Percentiles rank a stretch among this genome's conserved stretches.
phyloP scores from a whole-genome alignment of 2,113 vertebrate genomes.

The Calypte anna region DNA sequence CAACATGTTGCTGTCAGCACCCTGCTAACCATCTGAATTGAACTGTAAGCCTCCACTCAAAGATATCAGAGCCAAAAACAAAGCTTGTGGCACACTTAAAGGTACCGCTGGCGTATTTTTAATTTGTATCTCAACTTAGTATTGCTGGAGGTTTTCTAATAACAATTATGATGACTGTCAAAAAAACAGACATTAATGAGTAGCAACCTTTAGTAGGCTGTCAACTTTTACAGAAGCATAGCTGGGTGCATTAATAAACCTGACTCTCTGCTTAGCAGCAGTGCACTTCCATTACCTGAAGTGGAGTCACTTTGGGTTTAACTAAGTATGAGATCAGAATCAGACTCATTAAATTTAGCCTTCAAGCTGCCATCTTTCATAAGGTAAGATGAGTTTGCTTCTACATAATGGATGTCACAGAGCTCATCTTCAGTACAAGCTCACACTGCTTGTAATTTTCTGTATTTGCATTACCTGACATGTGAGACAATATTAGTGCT shows the following conservation, averaged over 20 bases:
- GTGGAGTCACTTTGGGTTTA: neutral
- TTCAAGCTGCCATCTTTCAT: conserved; percentile 39
- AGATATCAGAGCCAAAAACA: conserved; percentile 46
- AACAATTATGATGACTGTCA: neutral
- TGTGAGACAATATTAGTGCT: conserved; percentile 51
- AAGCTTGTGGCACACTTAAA: conserved; percentile 57
- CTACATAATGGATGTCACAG: conserved; percentile 53
- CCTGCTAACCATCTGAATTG: conserved; percentile 68
- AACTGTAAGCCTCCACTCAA: conserved; percentile 42
- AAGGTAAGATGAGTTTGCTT: conserved; percentile 27
- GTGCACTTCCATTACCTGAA: neutral
- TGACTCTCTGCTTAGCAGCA: neutral
- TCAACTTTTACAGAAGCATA: neutral
- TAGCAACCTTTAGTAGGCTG: neutral
- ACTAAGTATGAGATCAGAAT: conserved; percentile 22
- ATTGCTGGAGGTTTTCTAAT: conserved; percentile 36
- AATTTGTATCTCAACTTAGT: conserved; percentile 36
- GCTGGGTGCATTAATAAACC: neutral
- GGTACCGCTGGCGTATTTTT: conserved; percentile 45
- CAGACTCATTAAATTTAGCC: conserved; percentile 35
- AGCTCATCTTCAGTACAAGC: conserved; percentile 47
- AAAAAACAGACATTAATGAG: neutral
- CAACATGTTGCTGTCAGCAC: conserved; percentile 75
- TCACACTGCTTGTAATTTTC: conserved; percentile 45
- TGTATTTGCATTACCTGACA: conserved; percentile 66